Base-by-base conservation (phyloP, 64 coral and sea anemone genomes). In the Montipora cactus region DNA sequence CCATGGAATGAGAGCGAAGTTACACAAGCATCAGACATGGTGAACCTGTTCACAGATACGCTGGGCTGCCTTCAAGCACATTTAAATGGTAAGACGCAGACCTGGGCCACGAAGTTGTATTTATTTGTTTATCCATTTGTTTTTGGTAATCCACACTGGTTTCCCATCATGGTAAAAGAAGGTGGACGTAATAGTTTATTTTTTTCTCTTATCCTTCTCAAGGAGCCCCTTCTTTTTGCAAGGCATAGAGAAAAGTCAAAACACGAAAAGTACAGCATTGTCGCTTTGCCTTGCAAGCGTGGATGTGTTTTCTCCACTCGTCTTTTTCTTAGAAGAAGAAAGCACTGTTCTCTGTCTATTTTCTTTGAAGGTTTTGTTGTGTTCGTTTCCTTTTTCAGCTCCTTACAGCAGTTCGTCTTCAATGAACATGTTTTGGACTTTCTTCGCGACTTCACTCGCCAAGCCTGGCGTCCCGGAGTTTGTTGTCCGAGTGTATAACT, bases 341-440 rank as follows among this genome's bases (percentile, higher is more conserved):
- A 4, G 12, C 5, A 5, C 67, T 21, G n/a, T 19, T 70, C 13
- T 21, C 11, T 8, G 28, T 74, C n/a, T 44, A 28, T 6, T 25
- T 44, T 74, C 14, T 28, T 12, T 58, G 21, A 44, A 45, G 47
- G 49, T 64, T 12, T 52, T 74, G 44, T 48, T 46, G 13, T 73
- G 2, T 13, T 47, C 57, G 58, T 51, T 46, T 73, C 6, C 45
- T 21, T 61, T 11, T 7, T 74, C 74, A 94, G 95, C 84, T 15
- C 88, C 80, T 64, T 78, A 94, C 81, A 94, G 95, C 58, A 81
- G 78, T 68, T 77, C 82, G 50, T 94, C 89, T 59, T 67, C 92
- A 51, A 97, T 97, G 95, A 97, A 97, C 92, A 79, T 97, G 25
- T 97, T 97, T 59, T 97, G 95, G 95, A 69, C 81, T 37, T 97